Base-by-base conservation (phyloP, 2,888 invertebrate genomes). In the Drosophila niveifrons region DNA sequence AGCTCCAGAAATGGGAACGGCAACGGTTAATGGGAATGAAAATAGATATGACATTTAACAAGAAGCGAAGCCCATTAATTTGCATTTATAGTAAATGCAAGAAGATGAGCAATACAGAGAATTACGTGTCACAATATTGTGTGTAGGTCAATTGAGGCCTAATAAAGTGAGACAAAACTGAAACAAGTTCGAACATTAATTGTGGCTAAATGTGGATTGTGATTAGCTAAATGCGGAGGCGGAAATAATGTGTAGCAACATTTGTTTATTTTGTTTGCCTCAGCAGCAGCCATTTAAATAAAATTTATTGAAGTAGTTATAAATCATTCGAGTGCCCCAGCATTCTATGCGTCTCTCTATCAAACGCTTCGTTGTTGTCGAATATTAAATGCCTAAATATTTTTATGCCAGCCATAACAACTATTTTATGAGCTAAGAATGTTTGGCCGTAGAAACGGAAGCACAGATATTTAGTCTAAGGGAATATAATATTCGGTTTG, bases 221-320 rank as follows among this genome's bases (percentile, higher is more conserved):
- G 63, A 65, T 68, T 77, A 67, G 58, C 71, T 48, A 61, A 83
- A 65, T 69, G 78, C 81, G 79, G 88, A 85, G 85, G 85, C 86
- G 86, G 86, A 86, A 86, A 88, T 66, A 63, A 65, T 59, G 58
- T 68, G 72, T 47, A 68, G 66, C 61, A 72, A 75, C 61, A 68
- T 72, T 79, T 73, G 67, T 72, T 63, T 72, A 57, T 67, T 72
- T 63, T 72, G 55, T 67, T 69, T 61, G 63, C 69, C 56, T 50
- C 43, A 53, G 55, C 61, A 52, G 59, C 57, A 55, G 57, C 57
- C 66, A 74, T 74, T 84, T 84, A 68, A 69, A 81, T 71, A 68
- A 68, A 86, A 79, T 82, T 84, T 82, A 77, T 82, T 86, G 56
- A 80, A 83, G 76, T 66, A 68, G 66, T 71, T 77, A 86, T 86